Conservation (phyloP, 2,797 vertebrate species). For the Nyctibius grandis region DNA sequence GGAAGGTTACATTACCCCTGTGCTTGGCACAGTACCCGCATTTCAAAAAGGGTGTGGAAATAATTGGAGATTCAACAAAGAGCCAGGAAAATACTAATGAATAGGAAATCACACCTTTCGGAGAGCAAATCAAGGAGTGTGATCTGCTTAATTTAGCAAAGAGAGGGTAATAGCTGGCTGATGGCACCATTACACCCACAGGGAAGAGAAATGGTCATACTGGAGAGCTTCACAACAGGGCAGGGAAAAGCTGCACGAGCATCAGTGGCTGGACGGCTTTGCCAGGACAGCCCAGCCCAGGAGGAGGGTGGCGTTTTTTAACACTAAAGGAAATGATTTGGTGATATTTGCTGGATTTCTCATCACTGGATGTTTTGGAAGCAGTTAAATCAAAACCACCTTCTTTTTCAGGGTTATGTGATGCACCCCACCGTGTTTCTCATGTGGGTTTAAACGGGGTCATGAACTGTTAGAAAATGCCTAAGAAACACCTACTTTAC, state of each 20-base stretch:
- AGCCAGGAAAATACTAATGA: not conserved
- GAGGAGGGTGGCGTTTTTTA: not conserved
- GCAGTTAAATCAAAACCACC: not conserved
- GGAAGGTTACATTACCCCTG: not conserved
- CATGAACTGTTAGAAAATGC: not conserved
- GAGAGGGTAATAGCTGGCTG: not conserved
- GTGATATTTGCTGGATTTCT: not conserved
- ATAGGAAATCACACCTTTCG: not conserved
- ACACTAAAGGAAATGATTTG: not conserved
- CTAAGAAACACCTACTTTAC: not conserved
- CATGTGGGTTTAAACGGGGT: not conserved
- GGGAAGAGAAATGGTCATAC: rapidly evolving
- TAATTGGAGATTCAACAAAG: not conserved
- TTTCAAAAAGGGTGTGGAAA: not conserved
- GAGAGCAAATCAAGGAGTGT: not conserved
- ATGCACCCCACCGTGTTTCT: not conserved
- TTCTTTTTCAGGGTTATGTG: not conserved
- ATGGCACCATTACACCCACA: not conserved
- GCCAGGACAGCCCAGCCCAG: not conserved
- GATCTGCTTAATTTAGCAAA: not conserved
- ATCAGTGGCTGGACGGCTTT: not conserved
- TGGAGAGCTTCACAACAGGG: not conserved
- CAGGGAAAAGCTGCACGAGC: not conserved
- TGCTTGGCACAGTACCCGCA: not conserved
- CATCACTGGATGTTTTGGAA: not conserved